phyloP scores from a whole-genome alignment of 2,797 vertebrate genomes.

The Protonibea diacanthus region DNA sequence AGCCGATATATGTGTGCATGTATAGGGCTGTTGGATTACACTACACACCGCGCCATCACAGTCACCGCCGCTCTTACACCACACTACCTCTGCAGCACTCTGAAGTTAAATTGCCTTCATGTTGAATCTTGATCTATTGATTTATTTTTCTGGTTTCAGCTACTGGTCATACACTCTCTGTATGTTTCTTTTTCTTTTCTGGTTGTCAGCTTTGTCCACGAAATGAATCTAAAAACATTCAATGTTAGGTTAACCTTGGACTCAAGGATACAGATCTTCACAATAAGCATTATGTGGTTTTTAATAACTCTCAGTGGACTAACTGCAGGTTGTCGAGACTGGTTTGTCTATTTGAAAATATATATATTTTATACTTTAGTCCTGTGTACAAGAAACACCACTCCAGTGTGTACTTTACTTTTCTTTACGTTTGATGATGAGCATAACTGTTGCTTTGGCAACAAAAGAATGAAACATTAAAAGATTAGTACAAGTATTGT shows the following conservation, averaged over 20 bases:
- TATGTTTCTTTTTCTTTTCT: neutral
- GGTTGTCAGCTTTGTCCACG: neutral
- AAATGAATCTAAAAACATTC: neutral
- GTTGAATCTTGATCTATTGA: constrained; percentile 37
- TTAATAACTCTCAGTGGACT: neutral
- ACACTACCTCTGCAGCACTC: constrained; percentile 11
- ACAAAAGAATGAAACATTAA: no score
- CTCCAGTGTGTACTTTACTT: no score
- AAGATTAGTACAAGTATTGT: no score
- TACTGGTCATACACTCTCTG: neutral
- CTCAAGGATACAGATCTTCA: neutral
- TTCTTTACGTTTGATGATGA: no score
- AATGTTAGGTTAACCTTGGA: neutral
- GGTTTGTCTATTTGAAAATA: no score
- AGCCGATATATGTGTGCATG: constrained; percentile 28
- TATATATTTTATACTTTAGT: no score
- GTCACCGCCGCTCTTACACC: neutral
- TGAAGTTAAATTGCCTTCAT: constrained; percentile 43
- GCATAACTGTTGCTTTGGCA: no score
- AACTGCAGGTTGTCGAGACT: neutral
- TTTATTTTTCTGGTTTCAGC: constrained; percentile 27
- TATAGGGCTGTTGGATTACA: constrained; percentile 21
- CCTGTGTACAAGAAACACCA: no score
- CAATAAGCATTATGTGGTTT: neutral
- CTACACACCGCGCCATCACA: neutral